These are phyloP conservation scores for Antechinus flavipes DNA, from an alignment of 2,113 vertebrate genomes.

Conservation along the genomic window DNA sequence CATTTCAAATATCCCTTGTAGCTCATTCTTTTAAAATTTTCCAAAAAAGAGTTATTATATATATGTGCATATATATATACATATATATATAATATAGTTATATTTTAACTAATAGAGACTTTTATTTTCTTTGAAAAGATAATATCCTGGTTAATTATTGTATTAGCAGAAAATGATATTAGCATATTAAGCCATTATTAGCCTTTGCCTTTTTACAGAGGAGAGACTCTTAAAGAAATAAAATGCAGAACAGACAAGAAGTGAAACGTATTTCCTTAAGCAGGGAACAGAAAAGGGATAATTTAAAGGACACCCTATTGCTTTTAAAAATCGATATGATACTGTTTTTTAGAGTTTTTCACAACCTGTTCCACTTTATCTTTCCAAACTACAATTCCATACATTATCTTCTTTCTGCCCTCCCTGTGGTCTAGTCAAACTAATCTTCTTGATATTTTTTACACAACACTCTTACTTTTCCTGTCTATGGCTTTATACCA, in stretches of 20 bases:
- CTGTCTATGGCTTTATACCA: neutral
- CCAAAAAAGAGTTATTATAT: neutral
- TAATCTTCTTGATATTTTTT: neutral
- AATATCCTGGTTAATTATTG: neutral
- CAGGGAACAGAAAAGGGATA: neutral
- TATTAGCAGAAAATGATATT: neutral
- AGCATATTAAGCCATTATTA: neutral
- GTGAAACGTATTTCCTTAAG: neutral
- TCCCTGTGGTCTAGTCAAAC: neutral
- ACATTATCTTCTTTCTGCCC: neutral
- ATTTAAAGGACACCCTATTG: neutral
- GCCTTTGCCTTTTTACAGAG: neutral
- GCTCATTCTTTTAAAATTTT: neutral
- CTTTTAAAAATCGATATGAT: neutral
- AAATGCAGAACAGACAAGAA: neutral
- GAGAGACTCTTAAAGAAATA: neutral
- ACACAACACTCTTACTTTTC: neutral
- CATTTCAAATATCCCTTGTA: neutral
- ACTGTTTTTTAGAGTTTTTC: neutral
- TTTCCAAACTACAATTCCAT: neutral
- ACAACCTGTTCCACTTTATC: neutral
- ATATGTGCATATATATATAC: too few relatives aligned
- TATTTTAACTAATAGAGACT: neutral
- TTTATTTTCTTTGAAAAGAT: neutral
- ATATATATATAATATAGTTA: too few relatives aligned